phyloP scores from a whole-genome alignment of 2,113 vertebrate species.

The Rallus limicola region DNA sequence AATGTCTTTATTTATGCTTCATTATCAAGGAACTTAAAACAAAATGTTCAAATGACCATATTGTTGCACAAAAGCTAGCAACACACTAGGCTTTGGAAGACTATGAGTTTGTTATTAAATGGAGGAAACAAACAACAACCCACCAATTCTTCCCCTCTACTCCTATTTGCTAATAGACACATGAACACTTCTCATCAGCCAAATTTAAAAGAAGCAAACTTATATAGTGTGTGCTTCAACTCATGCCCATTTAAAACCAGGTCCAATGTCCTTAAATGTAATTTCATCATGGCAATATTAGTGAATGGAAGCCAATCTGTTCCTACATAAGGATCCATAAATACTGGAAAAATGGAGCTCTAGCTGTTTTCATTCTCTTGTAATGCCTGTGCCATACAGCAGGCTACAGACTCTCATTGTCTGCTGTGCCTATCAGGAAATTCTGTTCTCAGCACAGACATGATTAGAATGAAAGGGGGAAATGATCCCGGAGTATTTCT shows the following conservation, averaged over 20 bases:
- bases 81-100: not conserved
- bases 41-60: not conserved
- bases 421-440: not conserved
- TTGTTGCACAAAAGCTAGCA: not conserved
- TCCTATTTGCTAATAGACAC: not conserved
- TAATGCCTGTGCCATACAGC: not conserved
- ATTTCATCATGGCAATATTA: not conserved
- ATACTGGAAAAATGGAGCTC: not conserved
- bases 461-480: not conserved
- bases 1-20: not conserved
- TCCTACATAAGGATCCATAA: not conserved
- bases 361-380: not conserved
- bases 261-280: not conserved
- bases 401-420: not conserved
- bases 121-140: not conserved
- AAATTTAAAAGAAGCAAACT: not conserved
- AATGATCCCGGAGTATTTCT: not conserved
- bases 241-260: not conserved
- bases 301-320: not conserved
- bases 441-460: not conserved
- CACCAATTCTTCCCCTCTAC: not conserved
- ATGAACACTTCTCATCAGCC: not conserved
- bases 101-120: not conserved
- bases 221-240: not conserved
- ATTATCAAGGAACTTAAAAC: not conserved